phyloP scores from a whole-genome alignment of 2,113 vertebrate genomes.

The Dipodomys stephensi region DNA sequence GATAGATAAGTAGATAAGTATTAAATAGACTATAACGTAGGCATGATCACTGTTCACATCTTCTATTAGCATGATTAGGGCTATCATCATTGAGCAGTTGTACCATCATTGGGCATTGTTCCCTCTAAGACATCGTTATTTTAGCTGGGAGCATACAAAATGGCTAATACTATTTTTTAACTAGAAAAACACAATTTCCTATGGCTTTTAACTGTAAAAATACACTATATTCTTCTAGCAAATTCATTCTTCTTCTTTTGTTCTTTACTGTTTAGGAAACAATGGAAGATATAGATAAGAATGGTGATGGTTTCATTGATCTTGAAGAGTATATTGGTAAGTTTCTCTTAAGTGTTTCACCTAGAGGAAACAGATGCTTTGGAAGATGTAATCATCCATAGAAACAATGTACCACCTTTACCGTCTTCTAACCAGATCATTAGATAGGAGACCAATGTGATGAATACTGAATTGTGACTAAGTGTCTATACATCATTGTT shows the following conservation, averaged over 20 bases:
- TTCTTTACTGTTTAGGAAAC: conserved; percentile 89
- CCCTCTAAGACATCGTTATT: not conserved
- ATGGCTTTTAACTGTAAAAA: not conserved
- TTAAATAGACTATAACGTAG: too few species aligned
- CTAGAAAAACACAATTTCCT: conserved; percentile 9
- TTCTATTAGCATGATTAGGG: not conserved
- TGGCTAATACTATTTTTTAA: conserved; percentile 5
- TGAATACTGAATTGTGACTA: not conserved
- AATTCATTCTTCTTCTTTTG: not conserved
- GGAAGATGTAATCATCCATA: not conserved
- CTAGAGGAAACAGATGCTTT: conserved; percentile 28
- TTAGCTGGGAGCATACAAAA: conserved; percentile 15
- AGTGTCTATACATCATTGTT: not conserved
- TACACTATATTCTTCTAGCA: not conserved
- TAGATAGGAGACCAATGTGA: not conserved
- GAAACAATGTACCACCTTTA: not conserved
- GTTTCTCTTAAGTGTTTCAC: conserved; percentile 61
- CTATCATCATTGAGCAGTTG: not conserved
- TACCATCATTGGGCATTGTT: not conserved
- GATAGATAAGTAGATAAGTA: too few species aligned
- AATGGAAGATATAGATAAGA: conserved; percentile 97
- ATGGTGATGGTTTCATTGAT: conserved; percentile 94
- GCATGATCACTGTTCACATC: not conserved
- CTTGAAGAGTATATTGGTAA: conserved; percentile 96
- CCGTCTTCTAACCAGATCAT: not conserved